phyloP scores from a whole-genome alignment of 2,888 invertebrate genomes.

The Cataglyphis altisquamis region DNA sequence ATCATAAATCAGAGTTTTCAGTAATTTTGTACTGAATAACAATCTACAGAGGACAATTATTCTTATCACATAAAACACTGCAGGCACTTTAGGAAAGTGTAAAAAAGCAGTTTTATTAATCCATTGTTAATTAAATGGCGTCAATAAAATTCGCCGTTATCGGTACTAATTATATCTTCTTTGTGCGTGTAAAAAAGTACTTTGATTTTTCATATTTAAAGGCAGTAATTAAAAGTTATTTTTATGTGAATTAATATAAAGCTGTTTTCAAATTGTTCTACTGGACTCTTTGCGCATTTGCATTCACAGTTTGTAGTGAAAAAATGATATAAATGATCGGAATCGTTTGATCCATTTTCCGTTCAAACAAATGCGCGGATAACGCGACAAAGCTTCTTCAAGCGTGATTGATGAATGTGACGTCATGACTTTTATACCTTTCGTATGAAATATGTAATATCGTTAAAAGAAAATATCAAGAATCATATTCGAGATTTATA shows the following conservation, averaged over 20 bases:
- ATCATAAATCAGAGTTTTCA: background rate
- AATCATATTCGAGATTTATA: background rate
- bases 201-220: constrained; percentile 6
- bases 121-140: background rate
- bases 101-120: constrained; percentile 17
- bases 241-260: background rate
- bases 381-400: constrained; percentile 11
- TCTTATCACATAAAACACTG: background rate
- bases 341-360: background rate
- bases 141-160: background rate
- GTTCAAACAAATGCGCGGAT: constrained; percentile 6
- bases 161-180: constrained; percentile 18
- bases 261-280: too few species aligned
- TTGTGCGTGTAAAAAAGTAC: background rate
- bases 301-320: background rate
- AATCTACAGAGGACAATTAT: background rate
- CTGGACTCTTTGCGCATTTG: background rate
- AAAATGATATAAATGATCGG: constrained; percentile 19
- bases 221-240: constrained; percentile 15
- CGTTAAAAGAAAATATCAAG: constrained; percentile 3
- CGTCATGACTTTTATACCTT: constrained; percentile 7
- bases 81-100: background rate
- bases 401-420: constrained; percentile 33
- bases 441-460: background rate
- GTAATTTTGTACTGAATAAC: background rate